A percentile compares a stretch with the other conserved stretches of the same genome.
phyloP scores from a whole-genome alignment of 2,888 invertebrate species.

The Chironomus tentans region DNA sequence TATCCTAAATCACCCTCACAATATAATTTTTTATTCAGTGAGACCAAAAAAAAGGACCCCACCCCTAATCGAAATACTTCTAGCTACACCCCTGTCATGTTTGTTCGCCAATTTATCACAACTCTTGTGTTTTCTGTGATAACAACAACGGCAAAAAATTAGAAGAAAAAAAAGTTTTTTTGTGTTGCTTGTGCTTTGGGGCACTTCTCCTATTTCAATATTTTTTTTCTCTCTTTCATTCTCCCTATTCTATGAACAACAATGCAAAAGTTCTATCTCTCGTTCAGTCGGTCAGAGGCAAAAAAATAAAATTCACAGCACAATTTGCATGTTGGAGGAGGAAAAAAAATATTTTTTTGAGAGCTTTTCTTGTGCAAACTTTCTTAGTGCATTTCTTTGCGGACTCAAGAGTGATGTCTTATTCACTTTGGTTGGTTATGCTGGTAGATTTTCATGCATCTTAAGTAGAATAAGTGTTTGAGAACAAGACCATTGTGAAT shows the following conservation, averaged over 20 bases:
- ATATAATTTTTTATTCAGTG: too few species aligned
- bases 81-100: too few species aligned
- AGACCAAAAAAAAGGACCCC: too few species aligned
- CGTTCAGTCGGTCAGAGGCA: not conserved
- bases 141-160: not conserved
- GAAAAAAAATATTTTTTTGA: not conserved
- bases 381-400: not conserved
- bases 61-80: too few species aligned
- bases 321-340: not conserved
- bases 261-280: not conserved
- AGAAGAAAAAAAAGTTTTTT: not conserved
- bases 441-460: too few species aligned
- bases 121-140: not conserved
- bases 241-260: not conserved
- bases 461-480: too few species aligned
- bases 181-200: not conserved
- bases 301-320: not conserved
- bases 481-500: too few species aligned
- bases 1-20: too few species aligned
- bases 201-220: not conserved
- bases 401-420: too few species aligned
- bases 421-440: too few species aligned
- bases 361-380: not conserved
- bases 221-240: too few species aligned
- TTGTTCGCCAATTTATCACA: not conserved